Evolutionary conservation across 2,113 vertebrate genomes (phyloP).

Genomic region (Chauna torquata): DNA sequence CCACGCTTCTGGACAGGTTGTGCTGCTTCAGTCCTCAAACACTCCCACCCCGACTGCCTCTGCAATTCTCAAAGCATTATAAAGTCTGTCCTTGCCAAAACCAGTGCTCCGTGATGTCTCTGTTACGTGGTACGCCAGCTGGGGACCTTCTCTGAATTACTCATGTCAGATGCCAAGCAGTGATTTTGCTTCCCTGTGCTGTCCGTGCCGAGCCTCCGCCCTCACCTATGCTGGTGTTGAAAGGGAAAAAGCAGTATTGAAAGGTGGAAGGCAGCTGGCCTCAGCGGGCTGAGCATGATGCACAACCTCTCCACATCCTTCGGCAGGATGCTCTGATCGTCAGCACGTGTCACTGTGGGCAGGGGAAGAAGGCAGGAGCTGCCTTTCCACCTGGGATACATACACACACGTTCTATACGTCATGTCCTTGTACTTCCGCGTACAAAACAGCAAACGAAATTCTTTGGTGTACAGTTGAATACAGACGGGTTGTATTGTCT

Average conservation of each 20-base stretch:
- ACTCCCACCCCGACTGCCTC: rapidly evolving
- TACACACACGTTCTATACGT: rapidly evolving
- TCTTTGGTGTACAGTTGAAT: not conserved
- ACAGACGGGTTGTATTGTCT: not conserved
- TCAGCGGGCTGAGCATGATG: not conserved
- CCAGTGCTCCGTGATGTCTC: rapidly evolving
- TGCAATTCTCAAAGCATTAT: not conserved
- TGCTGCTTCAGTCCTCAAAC: not conserved
- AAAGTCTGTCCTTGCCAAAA: not conserved
- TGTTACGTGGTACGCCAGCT: rapidly evolving
- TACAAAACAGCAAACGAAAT: rapidly evolving
- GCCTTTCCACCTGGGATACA: not conserved
- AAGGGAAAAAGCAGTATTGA: not conserved
- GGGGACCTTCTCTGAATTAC: not conserved
- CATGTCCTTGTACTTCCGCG: not conserved
- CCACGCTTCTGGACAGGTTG: not conserved
- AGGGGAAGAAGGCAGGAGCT: not conserved
- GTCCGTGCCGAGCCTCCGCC: rapidly evolving
- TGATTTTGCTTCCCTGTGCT: not conserved
- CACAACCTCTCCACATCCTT: rapidly evolving
- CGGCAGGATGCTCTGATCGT: not conserved
- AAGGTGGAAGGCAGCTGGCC: not conserved
- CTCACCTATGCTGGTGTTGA: rapidly evolving
- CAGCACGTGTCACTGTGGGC: not conserved
- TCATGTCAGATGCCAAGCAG: not conserved